phyloP scores from a whole-genome alignment of 2,888 invertebrate genomes.

The Himalopsyche kuldschensis region DNA sequence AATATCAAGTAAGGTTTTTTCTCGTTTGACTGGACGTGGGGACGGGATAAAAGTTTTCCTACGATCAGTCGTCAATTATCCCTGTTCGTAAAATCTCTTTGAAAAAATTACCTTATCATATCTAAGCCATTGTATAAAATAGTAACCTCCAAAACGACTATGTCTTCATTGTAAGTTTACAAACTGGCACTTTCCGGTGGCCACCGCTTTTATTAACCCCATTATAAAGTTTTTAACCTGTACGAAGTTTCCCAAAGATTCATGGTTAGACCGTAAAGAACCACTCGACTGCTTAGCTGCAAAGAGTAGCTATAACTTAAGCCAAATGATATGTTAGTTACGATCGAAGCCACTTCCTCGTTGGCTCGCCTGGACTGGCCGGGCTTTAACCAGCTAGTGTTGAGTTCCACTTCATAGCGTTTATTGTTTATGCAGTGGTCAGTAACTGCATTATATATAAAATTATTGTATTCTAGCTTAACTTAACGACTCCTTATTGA shows the following conservation, averaged over 20 bases:
- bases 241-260: background rate
- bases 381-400: background rate
- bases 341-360: background rate
- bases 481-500: too few relatives aligned
- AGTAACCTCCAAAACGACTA: background rate
- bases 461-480: too few relatives aligned
- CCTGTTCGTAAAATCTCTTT: too few relatives aligned
- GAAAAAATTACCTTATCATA: too few relatives aligned
- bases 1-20: too few relatives aligned
- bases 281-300: background rate
- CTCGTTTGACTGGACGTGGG: too few relatives aligned
- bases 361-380: background rate
- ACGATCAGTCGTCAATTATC: too few relatives aligned
- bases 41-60: too few relatives aligned
- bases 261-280: background rate
- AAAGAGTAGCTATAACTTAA: background rate
- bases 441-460: background rate
- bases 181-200: background rate
- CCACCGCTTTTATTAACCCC: background rate
- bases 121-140: too few relatives aligned
- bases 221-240: conserved; percentile 1
- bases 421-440: background rate
- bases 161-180: background rate
- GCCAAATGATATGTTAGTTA: background rate
- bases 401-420: background rate